These are phyloP conservation scores for Nomia melanderi DNA, from an alignment of 1,140 invertebrate genomes.

Conservation along the genomic window DNA sequence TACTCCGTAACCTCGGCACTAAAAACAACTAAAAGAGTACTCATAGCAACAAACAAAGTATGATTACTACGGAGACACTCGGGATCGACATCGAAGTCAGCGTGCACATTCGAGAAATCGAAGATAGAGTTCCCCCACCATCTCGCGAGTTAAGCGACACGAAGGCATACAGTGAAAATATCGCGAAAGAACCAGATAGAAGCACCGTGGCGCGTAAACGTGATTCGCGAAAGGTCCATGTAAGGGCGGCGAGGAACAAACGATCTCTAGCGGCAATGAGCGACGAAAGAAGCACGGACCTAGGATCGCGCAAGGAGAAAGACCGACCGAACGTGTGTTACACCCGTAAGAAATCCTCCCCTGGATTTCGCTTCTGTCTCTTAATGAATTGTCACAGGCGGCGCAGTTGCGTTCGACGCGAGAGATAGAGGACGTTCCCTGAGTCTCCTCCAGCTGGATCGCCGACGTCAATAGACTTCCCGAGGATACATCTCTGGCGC, in stretches of 20 bases:
- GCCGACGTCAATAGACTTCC: constrained; percentile 57
- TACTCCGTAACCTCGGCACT: too few relatives aligned
- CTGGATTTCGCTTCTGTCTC: constrained; percentile 22
- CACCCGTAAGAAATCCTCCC: constrained; percentile 33
- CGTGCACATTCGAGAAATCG: not conserved
- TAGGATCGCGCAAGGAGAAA: constrained; percentile 33
- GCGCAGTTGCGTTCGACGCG: not conserved
- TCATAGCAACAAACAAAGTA: too few relatives aligned
- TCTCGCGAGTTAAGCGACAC: too few relatives aligned
- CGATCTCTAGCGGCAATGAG: too few relatives aligned
- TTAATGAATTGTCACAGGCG: not conserved
- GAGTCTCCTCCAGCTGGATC: constrained; percentile 46
- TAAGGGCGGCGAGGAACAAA: not conserved
- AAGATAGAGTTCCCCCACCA: not conserved
- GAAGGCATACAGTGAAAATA: too few relatives aligned
- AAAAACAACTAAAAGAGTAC: too few relatives aligned
- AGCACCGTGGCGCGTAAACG: too few relatives aligned
- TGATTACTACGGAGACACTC: too few relatives aligned
- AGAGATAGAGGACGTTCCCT: not conserved
- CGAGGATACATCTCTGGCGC: constrained; percentile 70
- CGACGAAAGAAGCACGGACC: not conserved
- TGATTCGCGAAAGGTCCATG: not conserved
- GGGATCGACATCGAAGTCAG: too few relatives aligned
- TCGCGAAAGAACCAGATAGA: too few relatives aligned
- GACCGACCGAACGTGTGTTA: constrained; percentile 27